These are phyloP conservation scores for Vimba vimba DNA, from an alignment of 2,113 vertebrate species.

Conservation along the genomic window DNA sequence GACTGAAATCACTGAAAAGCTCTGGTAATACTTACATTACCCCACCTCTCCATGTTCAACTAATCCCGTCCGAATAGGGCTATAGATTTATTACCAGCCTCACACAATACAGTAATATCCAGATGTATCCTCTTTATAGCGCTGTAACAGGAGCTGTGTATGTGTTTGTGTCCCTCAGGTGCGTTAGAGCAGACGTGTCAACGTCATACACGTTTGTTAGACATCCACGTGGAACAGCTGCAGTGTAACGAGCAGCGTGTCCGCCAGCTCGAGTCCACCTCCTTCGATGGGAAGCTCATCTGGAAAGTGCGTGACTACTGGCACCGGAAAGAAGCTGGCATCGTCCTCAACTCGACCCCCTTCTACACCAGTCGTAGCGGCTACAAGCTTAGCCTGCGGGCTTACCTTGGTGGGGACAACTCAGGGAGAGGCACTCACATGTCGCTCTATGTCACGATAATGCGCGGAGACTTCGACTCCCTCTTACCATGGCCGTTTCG, in stretches of 20 bases:
- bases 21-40: too few relatives aligned
- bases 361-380: conserved; percentile 90
- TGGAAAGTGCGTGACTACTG: conserved; percentile 89
- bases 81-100: neutral
- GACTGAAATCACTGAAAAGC: too few relatives aligned
- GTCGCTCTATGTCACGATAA: conserved; percentile 89
- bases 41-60: too few relatives aligned
- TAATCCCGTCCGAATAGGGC: too few relatives aligned
- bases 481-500: conserved; percentile 90
- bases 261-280: conserved; percentile 81
- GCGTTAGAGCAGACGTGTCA: conserved; percentile 78
- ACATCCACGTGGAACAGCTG: conserved; percentile 81
- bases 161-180: conserved; percentile 60
- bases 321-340: conserved; percentile 77
- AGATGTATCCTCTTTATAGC: neutral
- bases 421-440: conserved; percentile 84
- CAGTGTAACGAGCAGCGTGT: conserved; percentile 84
- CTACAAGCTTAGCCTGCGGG: conserved; percentile 83
- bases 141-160: neutral
- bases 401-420: conserved; percentile 88
- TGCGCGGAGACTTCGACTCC: conserved; percentile 91
- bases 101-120: neutral
- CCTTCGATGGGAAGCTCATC: conserved; percentile 87
- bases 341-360: conserved; percentile 82
- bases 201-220: conserved; percentile 80